phyloP scores from a whole-genome alignment of 2,113 vertebrate genomes.

The Turnix velox region DNA sequence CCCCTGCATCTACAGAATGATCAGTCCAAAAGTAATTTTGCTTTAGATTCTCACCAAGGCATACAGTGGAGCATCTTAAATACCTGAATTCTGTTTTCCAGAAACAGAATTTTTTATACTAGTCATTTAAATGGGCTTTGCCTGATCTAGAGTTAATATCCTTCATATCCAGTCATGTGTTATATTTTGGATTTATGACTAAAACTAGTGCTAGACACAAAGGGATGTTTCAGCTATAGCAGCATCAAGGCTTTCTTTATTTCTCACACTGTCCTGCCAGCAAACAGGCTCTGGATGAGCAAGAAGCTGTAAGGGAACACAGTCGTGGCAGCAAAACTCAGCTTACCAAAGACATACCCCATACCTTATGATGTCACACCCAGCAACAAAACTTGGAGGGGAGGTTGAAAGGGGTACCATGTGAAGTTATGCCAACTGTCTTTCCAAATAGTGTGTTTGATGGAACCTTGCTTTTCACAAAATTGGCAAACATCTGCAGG shows the following conservation, averaged over 20 bases:
- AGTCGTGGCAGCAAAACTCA: background rate
- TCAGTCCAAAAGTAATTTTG: background rate
- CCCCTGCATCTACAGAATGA: background rate
- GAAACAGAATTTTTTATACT: background rate
- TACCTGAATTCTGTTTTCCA: background rate
- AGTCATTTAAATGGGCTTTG: background rate
- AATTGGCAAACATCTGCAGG: background rate
- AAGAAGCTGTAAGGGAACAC: background rate
- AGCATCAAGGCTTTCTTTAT: background rate
- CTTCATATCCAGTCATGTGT: background rate
- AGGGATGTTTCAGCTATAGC: background rate
- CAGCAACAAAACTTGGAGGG: background rate
- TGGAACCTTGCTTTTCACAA: accelerated
- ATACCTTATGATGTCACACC: background rate
- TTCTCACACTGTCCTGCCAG: background rate
- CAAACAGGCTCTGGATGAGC: accelerated
- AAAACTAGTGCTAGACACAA: background rate
- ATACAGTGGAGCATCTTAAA: background rate
- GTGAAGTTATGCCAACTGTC: background rate
- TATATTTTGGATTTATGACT: background rate
- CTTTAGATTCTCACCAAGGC: background rate
- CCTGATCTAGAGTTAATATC: background rate
- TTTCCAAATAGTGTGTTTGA: background rate
- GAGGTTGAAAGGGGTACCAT: accelerated
- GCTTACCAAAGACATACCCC: accelerated